phyloP scores from a whole-genome alignment of 2,888 invertebrate genomes.

The Scrobipalpa atriplicella region DNA sequence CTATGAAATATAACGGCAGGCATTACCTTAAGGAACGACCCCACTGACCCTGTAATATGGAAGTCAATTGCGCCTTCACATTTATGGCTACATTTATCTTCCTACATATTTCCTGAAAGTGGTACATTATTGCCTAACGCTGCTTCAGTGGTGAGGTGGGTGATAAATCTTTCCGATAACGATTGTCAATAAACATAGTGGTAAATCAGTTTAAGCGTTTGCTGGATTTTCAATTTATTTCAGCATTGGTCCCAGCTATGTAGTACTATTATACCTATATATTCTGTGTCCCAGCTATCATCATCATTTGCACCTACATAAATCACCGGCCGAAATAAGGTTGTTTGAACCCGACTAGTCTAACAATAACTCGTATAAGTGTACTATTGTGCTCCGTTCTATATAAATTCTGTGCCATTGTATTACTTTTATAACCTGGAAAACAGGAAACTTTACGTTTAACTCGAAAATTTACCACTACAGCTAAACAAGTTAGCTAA shows the following conservation, averaged over 20 bases:
- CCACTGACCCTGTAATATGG: not conserved
- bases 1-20: constrained; percentile 2
- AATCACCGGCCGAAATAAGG: no score
- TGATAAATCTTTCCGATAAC: no score
- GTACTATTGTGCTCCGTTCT: no score
- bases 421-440: constrained; percentile 41
- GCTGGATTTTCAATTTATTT: no score
- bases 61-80: constrained; percentile 26
- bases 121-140: constrained; percentile 42
- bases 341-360: no score
- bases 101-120: constrained; percentile 37
- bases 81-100: constrained; percentile 28
- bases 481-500: constrained; percentile 35
- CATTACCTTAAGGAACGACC: not conserved
- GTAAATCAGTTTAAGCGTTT: no score
- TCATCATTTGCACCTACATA: no score
- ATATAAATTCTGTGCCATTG: not conserved
- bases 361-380: no score
- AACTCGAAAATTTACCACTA: constrained; percentile 44
- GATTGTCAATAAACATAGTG: no score
- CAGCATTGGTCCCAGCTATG: no score
- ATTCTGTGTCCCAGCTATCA: no score
- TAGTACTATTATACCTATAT: no score
- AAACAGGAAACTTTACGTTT: constrained; percentile 44
- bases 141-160: not conserved